These are phyloP conservation scores for Clupea harengus DNA, from an alignment of 2,113 vertebrate species.

Conservation along the genomic window DNA sequence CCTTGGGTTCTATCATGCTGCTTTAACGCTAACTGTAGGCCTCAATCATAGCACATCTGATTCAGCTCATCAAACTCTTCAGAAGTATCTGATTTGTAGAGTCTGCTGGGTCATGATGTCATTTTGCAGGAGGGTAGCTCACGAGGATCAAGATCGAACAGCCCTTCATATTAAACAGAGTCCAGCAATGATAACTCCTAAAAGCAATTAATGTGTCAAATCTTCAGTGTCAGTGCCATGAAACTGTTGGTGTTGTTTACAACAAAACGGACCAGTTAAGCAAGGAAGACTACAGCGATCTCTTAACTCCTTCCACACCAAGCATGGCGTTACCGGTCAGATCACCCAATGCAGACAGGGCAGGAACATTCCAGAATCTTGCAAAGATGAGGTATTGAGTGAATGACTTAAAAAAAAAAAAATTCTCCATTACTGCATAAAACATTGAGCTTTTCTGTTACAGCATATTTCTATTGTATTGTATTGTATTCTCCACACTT, in stretches of 20 bases:
- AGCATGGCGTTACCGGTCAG: neutral
- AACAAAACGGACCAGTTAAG: neutral
- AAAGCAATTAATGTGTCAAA: neutral
- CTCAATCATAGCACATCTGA: no score
- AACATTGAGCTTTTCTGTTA: neutral
- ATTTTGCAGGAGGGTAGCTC: no score
- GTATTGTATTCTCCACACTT: neutral
- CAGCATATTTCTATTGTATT: slow-evolving; percentile 25
- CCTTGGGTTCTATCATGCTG: neutral
- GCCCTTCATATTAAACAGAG: no score
- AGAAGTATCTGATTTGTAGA: no score
- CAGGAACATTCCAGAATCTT: slow-evolving; percentile 30
- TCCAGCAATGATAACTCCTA: neutral
- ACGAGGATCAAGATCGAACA: no score
- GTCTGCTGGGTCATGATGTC: no score
- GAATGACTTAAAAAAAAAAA: neutral
- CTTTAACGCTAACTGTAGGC: no score
- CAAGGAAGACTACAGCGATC: neutral
- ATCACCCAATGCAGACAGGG: neutral
- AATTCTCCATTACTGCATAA: neutral
- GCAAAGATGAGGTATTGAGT: neutral
- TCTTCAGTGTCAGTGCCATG: neutral
- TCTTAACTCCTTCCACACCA: neutral
- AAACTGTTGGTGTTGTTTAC: neutral
- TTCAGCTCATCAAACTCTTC: no score